Evolutionary conservation across 2,113 vertebrate genomes (phyloP), one percentile per base, ranked within the genome.

Genomic region (Ramphastos sulfuratus): DNA sequence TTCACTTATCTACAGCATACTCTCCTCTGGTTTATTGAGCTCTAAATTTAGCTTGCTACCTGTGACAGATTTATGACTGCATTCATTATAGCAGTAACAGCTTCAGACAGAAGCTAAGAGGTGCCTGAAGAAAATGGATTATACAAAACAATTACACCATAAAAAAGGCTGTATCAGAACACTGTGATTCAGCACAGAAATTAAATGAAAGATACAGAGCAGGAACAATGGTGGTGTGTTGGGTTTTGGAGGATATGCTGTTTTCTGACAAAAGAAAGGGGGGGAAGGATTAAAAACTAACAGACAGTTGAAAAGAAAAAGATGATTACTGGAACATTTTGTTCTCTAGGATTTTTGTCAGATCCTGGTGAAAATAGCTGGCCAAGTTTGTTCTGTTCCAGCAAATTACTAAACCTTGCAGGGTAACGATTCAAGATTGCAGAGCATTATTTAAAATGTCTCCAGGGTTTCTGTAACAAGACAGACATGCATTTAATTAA

Each of bases 111-210:
- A 71, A 90, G 33, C 85, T 86, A 90, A 94, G 82, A 94, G 69
- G 70, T 82, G 54, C 42, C 74, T 79, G 93, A 92, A 93, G 89
- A 94, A 96, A 96, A 94, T 59, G 64, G 75, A 94, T 88, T 83
- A 79, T 60, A 67, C 79, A 83, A 94, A 91, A 89, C 82, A 95
- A 88, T 81, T 58, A 81, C n/a, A 63, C 56, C 56, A 82, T 85
- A 74, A 80, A 95, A 76, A 89, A 63, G 59, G 72, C 64, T 87
- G 39, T 50, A 91, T 81, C 8, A 9, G 84, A 89, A 80, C 69
- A 91, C 33, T 21, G 64, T 87, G 92, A 87, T 92, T 93, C 86
- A 90, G 74, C 79, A 83, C 30, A 87, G 67, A 86, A 85, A 76
- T 56, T 7, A 91, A 89, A 70, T 18, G 64, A 82, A 80, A 82